These are phyloP conservation scores for Agriopis marginaria DNA, from an alignment of 2,888 invertebrate species.

Conservation along the genomic window DNA sequence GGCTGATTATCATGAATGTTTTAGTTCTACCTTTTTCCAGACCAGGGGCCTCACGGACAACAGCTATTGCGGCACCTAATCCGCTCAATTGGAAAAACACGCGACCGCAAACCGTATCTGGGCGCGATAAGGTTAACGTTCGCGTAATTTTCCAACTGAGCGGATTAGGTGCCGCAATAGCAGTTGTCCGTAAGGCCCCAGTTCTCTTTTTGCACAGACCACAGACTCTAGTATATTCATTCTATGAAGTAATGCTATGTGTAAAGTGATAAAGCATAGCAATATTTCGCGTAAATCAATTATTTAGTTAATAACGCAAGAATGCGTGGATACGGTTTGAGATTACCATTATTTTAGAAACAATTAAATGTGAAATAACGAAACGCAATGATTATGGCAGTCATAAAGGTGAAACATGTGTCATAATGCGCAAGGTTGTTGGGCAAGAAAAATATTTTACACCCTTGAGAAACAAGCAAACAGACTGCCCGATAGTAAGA, in stretches of 20 bases:
- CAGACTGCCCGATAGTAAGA: too few species aligned
- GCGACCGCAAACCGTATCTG: too few species aligned
- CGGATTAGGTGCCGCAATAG: too few species aligned
- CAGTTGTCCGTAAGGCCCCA: too few species aligned
- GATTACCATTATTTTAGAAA: slow-evolving; percentile 9
- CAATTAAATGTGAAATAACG: slow-evolving; percentile 15
- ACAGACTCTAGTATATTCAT: background rate
- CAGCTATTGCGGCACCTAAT: too few species aligned
- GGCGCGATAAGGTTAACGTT: too few species aligned
- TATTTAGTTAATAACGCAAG: background rate
- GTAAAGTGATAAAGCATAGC: background rate
- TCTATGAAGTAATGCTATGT: background rate
- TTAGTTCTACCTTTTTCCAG: too few species aligned
- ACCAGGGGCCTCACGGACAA: too few species aligned
- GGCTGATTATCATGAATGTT: too few species aligned
- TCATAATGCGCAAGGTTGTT: background rate
- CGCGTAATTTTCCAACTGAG: too few species aligned
- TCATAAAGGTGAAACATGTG: background rate
- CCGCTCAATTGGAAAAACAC: too few species aligned
- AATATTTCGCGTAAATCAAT: slow-evolving; percentile 20
- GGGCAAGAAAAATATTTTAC: background rate
- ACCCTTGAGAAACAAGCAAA: background rate
- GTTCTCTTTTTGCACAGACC: too few species aligned
- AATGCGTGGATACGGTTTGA: slow-evolving; percentile 8
- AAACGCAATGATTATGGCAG: slow-evolving; percentile 8